Base-by-base conservation (phyloP, 2,113 vertebrate genomes). In the Neoarius graeffei region DNA sequence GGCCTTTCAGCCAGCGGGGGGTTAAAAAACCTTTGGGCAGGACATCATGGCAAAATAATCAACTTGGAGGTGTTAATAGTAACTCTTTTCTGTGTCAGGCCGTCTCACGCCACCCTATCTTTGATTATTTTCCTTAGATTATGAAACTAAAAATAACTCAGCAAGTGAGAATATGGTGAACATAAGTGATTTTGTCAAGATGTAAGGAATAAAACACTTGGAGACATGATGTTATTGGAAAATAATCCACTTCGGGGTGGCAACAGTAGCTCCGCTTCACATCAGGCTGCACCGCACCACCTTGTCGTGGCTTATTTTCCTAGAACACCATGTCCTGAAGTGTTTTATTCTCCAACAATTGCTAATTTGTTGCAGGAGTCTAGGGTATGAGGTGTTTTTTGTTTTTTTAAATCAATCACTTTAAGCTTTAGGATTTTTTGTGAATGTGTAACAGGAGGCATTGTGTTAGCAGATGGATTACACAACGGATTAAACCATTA, bases 401-500 rank as follows among this genome's bases (percentile, higher is more conserved):
- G 17, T 50, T 25, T 7, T 14, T 14, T 15, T 27, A 7, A 81
- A 81, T 80, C 25, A 30, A 80, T 35, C 79, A 59, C 79, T 30
- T 19, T 30, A 59, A 27, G 54, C 79, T 35, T 35, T 30, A 30
- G 50, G 50, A 79, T 30, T 80, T 80, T 80, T 4, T 13, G 25
- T 30, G 14, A 27, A 42, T 20, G 59, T 48, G 80, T 7, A 48
- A 35, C 80, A 62, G 30, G 9, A 25, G 11, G 80, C 59, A 62
- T 23, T 62, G 57, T 82, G 57, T 62, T 82, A 7, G 35, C 30
- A 62, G 30, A 82, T 82, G 54, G 71, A 59, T 73, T 69, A 64
- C 64, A 71, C 52, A 80, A 30, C 42, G 76, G 76, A 86, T 80
- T 77, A 80, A 86, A 80, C 35, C 5, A 86, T 25, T 42, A 59